Conservation (phyloP, 2,888 invertebrate species). For the Malthinus seriepunctatus region DNA sequence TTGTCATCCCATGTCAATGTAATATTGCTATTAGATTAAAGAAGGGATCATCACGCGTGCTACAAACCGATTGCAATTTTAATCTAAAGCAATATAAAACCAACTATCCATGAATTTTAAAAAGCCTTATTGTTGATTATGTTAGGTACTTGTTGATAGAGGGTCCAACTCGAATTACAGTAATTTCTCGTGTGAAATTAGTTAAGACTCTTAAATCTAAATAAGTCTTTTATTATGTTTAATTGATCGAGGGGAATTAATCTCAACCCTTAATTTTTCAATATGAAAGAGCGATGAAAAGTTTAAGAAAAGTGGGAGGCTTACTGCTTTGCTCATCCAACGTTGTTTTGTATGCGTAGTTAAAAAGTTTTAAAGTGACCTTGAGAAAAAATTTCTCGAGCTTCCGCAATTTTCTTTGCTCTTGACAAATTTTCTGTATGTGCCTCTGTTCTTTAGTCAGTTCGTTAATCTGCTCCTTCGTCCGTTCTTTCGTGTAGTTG, state of each 20-base stretch:
- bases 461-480: no score
- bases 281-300: background rate
- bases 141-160: conserved; percentile 13
- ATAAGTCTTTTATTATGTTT: no score
- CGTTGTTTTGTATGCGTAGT: no score
- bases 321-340: no score
- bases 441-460: no score
- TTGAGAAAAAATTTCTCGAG: no score
- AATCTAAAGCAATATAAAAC: conserved; percentile 30
- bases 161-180: conserved; percentile 23
- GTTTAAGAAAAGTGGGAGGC: conserved; percentile 13
- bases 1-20: conserved; percentile 43
- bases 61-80: conserved; percentile 38
- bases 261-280: background rate
- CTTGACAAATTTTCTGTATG: no score
- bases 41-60: conserved; percentile 38
- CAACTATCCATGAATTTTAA: conserved; percentile 34
- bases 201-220: background rate
- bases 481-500: no score
- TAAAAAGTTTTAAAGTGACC: no score
- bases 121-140: conserved; percentile 22
- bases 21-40: conserved; percentile 51
- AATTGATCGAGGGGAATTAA: no score
- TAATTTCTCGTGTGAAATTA: conserved; percentile 25
- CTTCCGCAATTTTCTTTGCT: no score